Evolutionary conservation across 2,797 vertebrate species (phyloP).

Genomic region (Helostoma temminkii): DNA sequence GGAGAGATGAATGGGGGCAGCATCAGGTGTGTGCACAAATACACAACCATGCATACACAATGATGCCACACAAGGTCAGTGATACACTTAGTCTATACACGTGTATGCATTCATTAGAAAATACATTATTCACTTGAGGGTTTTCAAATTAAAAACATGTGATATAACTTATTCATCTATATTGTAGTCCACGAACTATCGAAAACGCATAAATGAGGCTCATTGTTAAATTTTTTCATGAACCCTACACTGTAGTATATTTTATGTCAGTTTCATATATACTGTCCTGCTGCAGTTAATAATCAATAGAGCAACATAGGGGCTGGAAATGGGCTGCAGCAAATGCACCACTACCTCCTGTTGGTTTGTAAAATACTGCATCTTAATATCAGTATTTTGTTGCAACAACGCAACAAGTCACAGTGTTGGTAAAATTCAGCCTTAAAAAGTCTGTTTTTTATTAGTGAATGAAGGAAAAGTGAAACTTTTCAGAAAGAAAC

Average conservation of each 20-base stretch:
- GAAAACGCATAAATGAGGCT: neutral
- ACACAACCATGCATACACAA: conserved; percentile 18
- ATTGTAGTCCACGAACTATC: neutral
- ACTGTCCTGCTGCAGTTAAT: neutral
- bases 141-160: neutral
- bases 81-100: conserved; percentile 17
- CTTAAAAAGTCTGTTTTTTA: no score
- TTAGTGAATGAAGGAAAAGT: no score
- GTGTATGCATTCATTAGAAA: conserved; percentile 20
- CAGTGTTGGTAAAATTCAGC: no score
- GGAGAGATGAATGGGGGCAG: conserved; percentile 10
- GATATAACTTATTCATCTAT: no score
- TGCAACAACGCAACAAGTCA: neutral
- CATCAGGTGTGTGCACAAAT: conserved; percentile 21
- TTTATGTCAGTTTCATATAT: neutral
- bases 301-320: neutral
- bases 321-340: no score
- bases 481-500: no score
- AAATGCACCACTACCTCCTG: no score
- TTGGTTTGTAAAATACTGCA: no score
- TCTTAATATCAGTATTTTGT: no score
- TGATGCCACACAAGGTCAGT: conserved; percentile 22
- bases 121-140: neutral
- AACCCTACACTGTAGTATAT: neutral
- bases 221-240: neutral